These are phyloP conservation scores for Phania funesta DNA, from an alignment of 2,888 invertebrate species.

Conservation along the genomic window DNA sequence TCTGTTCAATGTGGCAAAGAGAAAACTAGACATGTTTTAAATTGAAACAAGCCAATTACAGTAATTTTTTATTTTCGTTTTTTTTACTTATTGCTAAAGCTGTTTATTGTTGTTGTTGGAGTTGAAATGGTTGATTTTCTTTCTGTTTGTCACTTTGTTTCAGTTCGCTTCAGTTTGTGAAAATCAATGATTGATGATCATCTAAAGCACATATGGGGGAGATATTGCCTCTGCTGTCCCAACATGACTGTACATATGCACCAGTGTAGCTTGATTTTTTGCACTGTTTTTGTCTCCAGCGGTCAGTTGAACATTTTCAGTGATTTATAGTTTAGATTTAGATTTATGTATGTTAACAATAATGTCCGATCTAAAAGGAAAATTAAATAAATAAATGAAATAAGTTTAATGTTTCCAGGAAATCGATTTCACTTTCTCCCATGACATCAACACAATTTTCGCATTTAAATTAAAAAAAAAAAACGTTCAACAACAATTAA, in stretches of 20 bases:
- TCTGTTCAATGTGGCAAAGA: constrained; percentile 53
- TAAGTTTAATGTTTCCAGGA: constrained; percentile 63
- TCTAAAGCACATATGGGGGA: constrained; percentile 63
- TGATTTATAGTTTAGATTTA: constrained; percentile 62
- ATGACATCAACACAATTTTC: constrained; percentile 41
- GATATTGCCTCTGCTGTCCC: constrained; percentile 38
- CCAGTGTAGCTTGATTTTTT: background rate
- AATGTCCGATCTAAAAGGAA: constrained; percentile 44
- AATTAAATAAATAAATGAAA: constrained; percentile 34
- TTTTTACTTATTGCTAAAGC: constrained; percentile 23
- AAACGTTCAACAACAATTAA: background rate
- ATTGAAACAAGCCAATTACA: constrained; percentile 63
- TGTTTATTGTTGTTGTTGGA: constrained; percentile 22
- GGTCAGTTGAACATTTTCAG: constrained; percentile 60
- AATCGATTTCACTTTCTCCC: constrained; percentile 65
- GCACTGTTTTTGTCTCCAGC: constrained; percentile 28
- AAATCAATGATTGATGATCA: constrained; percentile 67
- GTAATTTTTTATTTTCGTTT: constrained; percentile 32
- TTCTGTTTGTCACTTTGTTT: constrained; percentile 34
- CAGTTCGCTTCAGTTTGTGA: constrained; percentile 50
- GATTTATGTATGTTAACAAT: constrained; percentile 47
- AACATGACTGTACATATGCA: constrained; percentile 8
- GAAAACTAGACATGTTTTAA: constrained; percentile 65
- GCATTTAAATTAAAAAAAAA: constrained; percentile 19
- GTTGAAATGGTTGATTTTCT: constrained; percentile 29